Percentiles rank a stretch among this genome's conserved stretches.
Evolutionary conservation across 2,888 invertebrate species (phyloP).

Genomic region (Brenthis daphne): DNA sequence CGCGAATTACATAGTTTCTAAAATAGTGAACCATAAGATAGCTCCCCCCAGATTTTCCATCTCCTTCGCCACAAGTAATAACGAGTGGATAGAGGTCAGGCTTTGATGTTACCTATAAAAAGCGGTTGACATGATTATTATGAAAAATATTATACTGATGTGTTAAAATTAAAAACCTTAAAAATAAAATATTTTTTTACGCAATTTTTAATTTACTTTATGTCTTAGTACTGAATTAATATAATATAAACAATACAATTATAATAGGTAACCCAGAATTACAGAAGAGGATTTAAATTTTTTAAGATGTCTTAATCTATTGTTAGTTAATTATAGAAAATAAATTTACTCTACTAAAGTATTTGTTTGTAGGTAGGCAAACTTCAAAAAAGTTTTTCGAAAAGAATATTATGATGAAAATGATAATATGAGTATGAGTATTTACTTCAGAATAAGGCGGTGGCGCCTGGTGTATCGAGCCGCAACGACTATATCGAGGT

Average conservation of each 20-base stretch:
- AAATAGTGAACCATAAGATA: constrained; percentile 93
- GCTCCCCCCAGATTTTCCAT: constrained; percentile 87
- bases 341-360: too few relatives aligned
- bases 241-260: constrained; percentile 26
- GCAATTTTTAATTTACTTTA: not conserved
- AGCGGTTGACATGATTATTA: not conserved
- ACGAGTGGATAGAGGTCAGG: constrained; percentile 93
- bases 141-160: not conserved
- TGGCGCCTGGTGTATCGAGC: constrained; percentile 91
- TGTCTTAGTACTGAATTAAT: not conserved
- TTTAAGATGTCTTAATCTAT: too few relatives aligned
- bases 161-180: too few relatives aligned
- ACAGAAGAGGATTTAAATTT: too few relatives aligned
- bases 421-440: too few relatives aligned
- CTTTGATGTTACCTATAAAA: constrained; percentile 89
- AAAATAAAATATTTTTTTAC: not conserved
- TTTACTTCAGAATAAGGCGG: constrained; percentile 92
- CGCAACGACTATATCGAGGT: constrained; percentile 92
- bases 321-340: too few relatives aligned
- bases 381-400: too few relatives aligned
- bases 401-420: too few relatives aligned
- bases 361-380: too few relatives aligned
- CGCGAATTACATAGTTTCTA: constrained; percentile 89
- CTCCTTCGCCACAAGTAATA: constrained; percentile 88
- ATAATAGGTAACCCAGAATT: constrained; percentile 35